Base-by-base conservation (phyloP, 2,797 vertebrate species). In the Hippoglossus hippoglossus region DNA sequence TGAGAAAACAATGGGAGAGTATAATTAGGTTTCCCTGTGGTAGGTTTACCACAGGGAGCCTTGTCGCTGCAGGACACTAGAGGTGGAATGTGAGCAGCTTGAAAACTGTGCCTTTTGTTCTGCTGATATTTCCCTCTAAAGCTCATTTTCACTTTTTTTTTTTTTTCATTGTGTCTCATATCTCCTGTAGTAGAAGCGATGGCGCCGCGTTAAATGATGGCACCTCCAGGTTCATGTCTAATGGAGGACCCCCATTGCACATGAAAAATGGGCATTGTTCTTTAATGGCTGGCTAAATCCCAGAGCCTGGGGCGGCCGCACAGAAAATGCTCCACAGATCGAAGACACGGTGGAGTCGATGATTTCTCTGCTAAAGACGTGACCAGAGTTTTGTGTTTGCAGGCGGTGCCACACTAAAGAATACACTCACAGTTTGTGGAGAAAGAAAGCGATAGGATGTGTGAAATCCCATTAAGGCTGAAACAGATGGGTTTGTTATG, bases 241-340 rank as follows among this genome's bases (percentile, higher is more conserved):
- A 92, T 91, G 74, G 82, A 91, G 54, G 79, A n/a, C 83, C 73
- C 79, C 80, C 77, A 87, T 90, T 92, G 86, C 75, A 85, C 71
- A 68, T 89, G 88, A 93, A 85, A 90, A 90, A 93, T 87, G 74
- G 73, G 47, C 68, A 49, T 50, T 61, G 71, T 81, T 70, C 77
- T 50, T 77, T 84, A 79, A 78, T 81, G 79, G 83, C 63, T 68
- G 80, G 68, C 77, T 77, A 81, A 88, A 88, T 85, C 82, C 81
- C 81, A 60, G 46, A 65, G 89, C 89, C 85, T 16, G 51, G 39
- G 84, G 88, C 64, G 24, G 59, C 24, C 47, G 10, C 71, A 64
- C 58, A 54, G 72, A 85, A 75, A 83, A 80, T 54, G 56, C 67
- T 66, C 53, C 55, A 55, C 82, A 80, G 62, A 50, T 52, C 49